phyloP scores from a whole-genome alignment of 2,888 invertebrate genomes.

The Beris morrisii region DNA sequence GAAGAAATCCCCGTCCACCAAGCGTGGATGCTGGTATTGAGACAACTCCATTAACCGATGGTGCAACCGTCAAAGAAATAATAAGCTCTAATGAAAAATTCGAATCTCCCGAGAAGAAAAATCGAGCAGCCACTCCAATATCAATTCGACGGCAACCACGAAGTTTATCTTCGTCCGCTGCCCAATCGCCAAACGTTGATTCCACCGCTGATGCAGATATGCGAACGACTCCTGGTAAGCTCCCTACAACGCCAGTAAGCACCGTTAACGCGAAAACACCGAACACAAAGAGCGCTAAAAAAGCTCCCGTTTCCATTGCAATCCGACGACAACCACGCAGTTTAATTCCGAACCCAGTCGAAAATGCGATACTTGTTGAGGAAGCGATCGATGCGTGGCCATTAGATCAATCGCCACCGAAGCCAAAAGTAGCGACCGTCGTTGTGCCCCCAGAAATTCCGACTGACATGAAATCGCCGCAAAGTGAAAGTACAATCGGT shows the following conservation, averaged over 20 bases:
- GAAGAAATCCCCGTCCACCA: neutral
- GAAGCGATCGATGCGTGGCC: slow-evolving; percentile 53
- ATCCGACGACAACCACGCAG: slow-evolving; percentile 51
- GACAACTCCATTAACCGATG: slow-evolving; percentile 36
- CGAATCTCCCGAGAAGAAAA: slow-evolving; percentile 51
- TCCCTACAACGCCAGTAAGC: slow-evolving; percentile 32
- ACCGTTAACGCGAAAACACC: slow-evolving; percentile 41
- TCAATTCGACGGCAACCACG: slow-evolving; percentile 52
- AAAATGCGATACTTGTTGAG: slow-evolving; percentile 43
- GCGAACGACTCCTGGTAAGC: slow-evolving; percentile 40
- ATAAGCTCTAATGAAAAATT: slow-evolving; percentile 53
- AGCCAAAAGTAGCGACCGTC: neutral
- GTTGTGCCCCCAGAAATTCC: too few relatives aligned
- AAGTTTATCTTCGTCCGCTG: neutral
- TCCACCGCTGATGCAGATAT: slow-evolving; percentile 3
- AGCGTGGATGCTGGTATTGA: slow-evolving; percentile 1
- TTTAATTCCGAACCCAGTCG: slow-evolving; percentile 39
- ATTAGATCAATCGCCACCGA: slow-evolving; percentile 8
- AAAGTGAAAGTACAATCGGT: neutral
- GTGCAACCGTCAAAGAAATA: slow-evolving; percentile 47
- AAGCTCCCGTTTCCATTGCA: slow-evolving; percentile 49
- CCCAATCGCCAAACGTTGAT: slow-evolving; percentile 3
- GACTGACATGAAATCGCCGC: too few relatives aligned
- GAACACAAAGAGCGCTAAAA: slow-evolving; percentile 32
- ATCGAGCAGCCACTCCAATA: slow-evolving; percentile 52